phyloP scores from a whole-genome alignment of 2,888 invertebrate genomes.

The Chydorus sphaericus region DNA sequence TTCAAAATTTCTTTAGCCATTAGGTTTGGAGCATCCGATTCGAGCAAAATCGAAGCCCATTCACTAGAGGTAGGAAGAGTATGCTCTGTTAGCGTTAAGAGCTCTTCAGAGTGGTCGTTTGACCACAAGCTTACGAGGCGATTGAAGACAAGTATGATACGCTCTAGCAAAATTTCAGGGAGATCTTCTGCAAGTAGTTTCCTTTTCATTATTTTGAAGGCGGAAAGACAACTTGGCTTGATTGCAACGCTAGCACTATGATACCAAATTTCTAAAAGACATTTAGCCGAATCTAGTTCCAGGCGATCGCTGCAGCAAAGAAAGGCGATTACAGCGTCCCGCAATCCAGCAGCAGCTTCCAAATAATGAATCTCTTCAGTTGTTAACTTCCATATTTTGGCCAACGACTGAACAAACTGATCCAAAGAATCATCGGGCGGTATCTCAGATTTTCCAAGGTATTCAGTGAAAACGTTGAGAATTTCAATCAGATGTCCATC shows the following conservation, averaged over 20 bases:
- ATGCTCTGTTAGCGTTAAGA: neutral
- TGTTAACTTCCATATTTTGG: neutral
- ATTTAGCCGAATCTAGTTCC: neutral
- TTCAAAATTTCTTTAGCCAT: slow-evolving; percentile 3
- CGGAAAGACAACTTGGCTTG: neutral
- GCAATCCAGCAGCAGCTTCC: neutral
- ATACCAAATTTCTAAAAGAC: neutral
- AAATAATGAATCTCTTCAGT: neutral
- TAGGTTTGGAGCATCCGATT: neutral
- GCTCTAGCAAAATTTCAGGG: neutral
- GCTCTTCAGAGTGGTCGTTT: neutral
- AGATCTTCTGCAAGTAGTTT: neutral
- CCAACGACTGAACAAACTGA: neutral
- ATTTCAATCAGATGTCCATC: neutral
- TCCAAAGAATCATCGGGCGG: neutral
- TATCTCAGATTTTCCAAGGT: too few species aligned
- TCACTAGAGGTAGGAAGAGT: neutral
- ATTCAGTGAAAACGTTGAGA: neutral
- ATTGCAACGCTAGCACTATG: neutral
- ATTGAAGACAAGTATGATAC: neutral
- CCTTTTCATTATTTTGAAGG: neutral
- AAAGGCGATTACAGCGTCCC: neutral
- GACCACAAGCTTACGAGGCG: too few species aligned
- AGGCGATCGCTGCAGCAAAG: neutral
- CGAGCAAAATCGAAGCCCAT: neutral